Percentiles rank a stretch among this genome's conserved stretches.
phyloP scores from a whole-genome alignment of 2,888 invertebrate species.

The Steinernema carpocapsae region DNA sequence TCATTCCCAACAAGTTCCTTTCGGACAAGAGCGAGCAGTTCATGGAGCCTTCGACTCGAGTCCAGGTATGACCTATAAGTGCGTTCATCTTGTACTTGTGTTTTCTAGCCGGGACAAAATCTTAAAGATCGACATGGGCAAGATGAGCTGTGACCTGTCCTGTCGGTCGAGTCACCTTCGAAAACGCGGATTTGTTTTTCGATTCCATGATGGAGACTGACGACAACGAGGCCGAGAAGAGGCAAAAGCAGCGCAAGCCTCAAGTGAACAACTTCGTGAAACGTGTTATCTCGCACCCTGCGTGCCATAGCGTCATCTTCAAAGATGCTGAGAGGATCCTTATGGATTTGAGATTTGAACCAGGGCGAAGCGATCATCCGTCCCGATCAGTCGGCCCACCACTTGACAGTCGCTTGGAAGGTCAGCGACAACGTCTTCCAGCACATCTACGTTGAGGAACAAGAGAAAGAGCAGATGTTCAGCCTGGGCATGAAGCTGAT shows the following conservation, averaged over 20 bases:
- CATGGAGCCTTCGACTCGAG: slow-evolving; percentile 88
- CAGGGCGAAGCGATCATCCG: slow-evolving; percentile 95
- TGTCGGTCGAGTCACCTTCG: slow-evolving; percentile 88
- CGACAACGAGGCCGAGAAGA: slow-evolving; percentile 81
- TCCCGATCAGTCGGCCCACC: slow-evolving; percentile 93
- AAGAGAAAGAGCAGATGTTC: slow-evolving; percentile 93
- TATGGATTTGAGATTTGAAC: slow-evolving; percentile 86
- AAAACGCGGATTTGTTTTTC: slow-evolving; percentile 80
- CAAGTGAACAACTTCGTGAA: slow-evolving; percentile 77
- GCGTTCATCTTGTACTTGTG: too few relatives aligned
- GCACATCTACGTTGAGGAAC: slow-evolving; percentile 93
- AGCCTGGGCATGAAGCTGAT: slow-evolving; percentile 85
- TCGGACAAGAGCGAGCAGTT: slow-evolving; percentile 81
- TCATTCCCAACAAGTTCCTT: slow-evolving; percentile 89
- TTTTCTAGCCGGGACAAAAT: too few relatives aligned
- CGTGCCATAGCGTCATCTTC: slow-evolving; percentile 93
- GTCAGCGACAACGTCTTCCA: slow-evolving; percentile 90
- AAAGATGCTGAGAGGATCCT: slow-evolving; percentile 89
- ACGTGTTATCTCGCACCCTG: slow-evolving; percentile 94
- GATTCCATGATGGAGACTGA: slow-evolving; percentile 83
- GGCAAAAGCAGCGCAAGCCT: slow-evolving; percentile 76
- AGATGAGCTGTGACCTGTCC: slow-evolving; percentile 83
- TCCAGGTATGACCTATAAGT: slow-evolving; percentile 76
- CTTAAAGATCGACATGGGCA: slow-evolving; percentile 87
- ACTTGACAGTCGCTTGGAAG: slow-evolving; percentile 96